phyloP scores from a whole-genome alignment of 2,113 vertebrate species.

The Hiodon tergisus region DNA sequence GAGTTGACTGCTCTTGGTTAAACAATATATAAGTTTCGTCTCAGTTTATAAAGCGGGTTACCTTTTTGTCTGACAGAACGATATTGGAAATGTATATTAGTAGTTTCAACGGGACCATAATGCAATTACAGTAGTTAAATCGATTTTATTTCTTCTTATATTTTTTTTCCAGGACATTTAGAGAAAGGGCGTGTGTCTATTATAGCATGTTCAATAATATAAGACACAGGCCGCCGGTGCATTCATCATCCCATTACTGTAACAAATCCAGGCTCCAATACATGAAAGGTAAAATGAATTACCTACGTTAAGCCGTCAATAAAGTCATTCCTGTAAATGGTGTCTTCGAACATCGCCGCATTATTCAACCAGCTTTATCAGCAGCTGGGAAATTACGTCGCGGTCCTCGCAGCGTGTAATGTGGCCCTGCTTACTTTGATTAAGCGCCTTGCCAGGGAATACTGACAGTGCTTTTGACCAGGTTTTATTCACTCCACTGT shows the following conservation, averaged over 20 bases:
- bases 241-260: constrained; percentile 99
- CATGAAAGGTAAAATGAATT: constrained; percentile 97
- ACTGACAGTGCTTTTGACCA: constrained; percentile 91
- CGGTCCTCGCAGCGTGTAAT: constrained; percentile 79
- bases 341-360: constrained; percentile 88
- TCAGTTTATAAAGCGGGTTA: constrained; percentile 16
- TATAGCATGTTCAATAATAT: constrained; percentile 71
- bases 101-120: constrained; percentile 37
- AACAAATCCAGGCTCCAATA: constrained; percentile 85
- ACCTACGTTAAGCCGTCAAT: constrained; percentile 98
- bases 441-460: constrained; percentile 92
- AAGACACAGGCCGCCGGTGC: constrained; percentile 79
- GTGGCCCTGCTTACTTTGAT: constrained; percentile 89
- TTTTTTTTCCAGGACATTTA: constrained; percentile 64
- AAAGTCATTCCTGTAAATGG: constrained; percentile 99
- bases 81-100: constrained; percentile 16
- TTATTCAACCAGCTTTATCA: constrained; percentile 98
- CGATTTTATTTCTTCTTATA: constrained; percentile 41
- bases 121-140: constrained; percentile 54
- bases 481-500: constrained; percentile 87
- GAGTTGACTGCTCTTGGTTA: too few relatives aligned
- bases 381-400: constrained; percentile 91
- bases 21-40: not conserved
- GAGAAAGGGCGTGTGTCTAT: constrained; percentile 52
- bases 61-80: constrained; percentile 10